Evolutionary conservation across 2,113 vertebrate species (phyloP), one percentile per base, ranked within the genome.

Genomic region (Cololabis saira): DNA sequence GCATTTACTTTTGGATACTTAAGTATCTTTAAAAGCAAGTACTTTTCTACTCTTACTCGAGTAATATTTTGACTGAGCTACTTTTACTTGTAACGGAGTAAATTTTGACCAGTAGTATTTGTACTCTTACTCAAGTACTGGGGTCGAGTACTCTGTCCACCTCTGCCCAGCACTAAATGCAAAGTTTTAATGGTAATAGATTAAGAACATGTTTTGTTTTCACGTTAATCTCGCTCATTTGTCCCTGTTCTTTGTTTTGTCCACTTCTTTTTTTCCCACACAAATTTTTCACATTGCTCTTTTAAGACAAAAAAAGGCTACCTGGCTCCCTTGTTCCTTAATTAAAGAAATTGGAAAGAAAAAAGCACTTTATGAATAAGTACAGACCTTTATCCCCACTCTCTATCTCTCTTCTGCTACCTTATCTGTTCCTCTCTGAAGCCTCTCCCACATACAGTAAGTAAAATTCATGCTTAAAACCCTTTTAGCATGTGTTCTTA

Each of bases 361-460:
- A 74, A 83, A 74, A 79, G 78, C 74, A 83, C 70, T 1, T 44
- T 61, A 65, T 87, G 86, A 89, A 91, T 80, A 92, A 90, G 75
- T 62, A 62, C 70, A 57, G 33, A 56, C 47, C 74, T 11, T 61
- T 1, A 9, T 13, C 8, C 52, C 58, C 49, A 53, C 66, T 67
- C 33, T 11, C 4, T 37, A 64, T 21, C 24, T 45, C 22, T 41
- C 56, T 52, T 49, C 56, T 63, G 63, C 9, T 58, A 27, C 24
- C 47, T 15, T 47, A 53, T 51, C 44, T 21, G 30, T n/a, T 51
- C 41, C 21, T 30, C 40, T 44, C 42, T 61, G 42, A 71, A 66
- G 27, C 45, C 22, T 9, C 33, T 27, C 24, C 5, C 24, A 27
- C 24, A 27, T 27, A n/a, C n/a, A n/a, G n/a, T n/a, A n/a, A n/a